phyloP scores from a whole-genome alignment of 2,113 vertebrate genomes.

The Notothenia coriiceps region DNA sequence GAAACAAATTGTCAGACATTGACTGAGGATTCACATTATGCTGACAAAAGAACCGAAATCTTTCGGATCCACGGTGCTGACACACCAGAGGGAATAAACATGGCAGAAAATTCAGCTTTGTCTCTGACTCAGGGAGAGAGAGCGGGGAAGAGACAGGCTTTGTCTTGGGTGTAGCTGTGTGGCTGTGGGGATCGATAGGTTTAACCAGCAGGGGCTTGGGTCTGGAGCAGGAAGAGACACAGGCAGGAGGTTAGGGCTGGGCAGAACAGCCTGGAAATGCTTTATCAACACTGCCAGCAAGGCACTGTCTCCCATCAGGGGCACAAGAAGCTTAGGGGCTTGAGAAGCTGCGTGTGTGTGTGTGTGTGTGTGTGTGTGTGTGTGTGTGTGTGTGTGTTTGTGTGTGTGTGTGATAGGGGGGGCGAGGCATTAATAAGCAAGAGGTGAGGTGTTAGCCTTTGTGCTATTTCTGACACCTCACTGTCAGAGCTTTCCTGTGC shows the following conservation, averaged over 20 bases:
- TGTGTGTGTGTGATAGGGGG: conserved; percentile 6
- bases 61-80: conserved; percentile 57
- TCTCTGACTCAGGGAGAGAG: conserved; percentile 61
- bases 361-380: conserved; percentile 26
- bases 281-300: conserved; percentile 74
- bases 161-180: conserved; percentile 72
- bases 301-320: conserved; percentile 67
- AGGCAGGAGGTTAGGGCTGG: conserved; percentile 71
- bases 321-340: conserved; percentile 65
- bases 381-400: too few species aligned
- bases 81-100: conserved; percentile 68
- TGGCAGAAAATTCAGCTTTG: conserved; percentile 67
- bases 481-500: conserved; percentile 68
- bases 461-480: conserved; percentile 78
- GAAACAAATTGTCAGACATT: conserved; percentile 18
- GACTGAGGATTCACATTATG: conserved; percentile 23
- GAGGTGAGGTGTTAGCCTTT: conserved; percentile 75
- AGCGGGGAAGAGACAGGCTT: conserved; percentile 60
- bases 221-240: conserved; percentile 76
- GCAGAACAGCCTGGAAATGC: conserved; percentile 71
- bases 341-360: conserved; percentile 37
- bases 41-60: conserved; percentile 37
- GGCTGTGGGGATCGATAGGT: conserved; percentile 77
- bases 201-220: conserved; percentile 73
- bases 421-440: conserved; percentile 74